Percentiles rank a stretch among this genome's conserved stretches.
Evolutionary conservation across 1,140 invertebrate genomes (phyloP).

Genomic region (Saccostrea cuccullata): DNA sequence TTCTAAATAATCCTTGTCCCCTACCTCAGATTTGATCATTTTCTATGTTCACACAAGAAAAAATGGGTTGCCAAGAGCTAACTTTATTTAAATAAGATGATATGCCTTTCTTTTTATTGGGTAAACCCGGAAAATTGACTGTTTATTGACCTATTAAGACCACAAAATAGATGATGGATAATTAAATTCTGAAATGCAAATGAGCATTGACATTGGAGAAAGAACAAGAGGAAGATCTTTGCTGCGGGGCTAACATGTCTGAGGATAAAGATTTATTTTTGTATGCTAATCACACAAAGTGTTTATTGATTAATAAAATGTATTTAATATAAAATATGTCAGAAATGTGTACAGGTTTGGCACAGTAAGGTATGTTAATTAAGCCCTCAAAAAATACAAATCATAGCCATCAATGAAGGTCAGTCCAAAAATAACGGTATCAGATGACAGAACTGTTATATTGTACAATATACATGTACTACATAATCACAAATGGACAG

Average conservation of each 20-base stretch:
- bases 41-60: not conserved
- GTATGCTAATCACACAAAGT: no score
- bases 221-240: not conserved
- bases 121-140: no score
- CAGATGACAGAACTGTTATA: not conserved
- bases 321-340: not conserved
- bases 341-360: not conserved
- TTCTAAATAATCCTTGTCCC: no score
- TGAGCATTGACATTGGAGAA: not conserved
- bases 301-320: not conserved
- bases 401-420: not conserved
- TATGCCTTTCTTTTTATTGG: no score
- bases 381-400: not conserved
- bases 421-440: not conserved
- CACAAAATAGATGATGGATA: no score
- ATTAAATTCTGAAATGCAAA: not conserved
- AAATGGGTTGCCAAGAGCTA: not conserved
- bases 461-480: not conserved
- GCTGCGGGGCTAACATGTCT: not conserved
- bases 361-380: not conserved
- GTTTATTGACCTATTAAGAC: no score
- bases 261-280: not conserved
- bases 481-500: not conserved
- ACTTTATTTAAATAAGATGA: not conserved
- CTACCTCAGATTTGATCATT: no score